Base-by-base conservation (phyloP, 2,888 invertebrate genomes). In the Listrodromus nycthemerus region DNA sequence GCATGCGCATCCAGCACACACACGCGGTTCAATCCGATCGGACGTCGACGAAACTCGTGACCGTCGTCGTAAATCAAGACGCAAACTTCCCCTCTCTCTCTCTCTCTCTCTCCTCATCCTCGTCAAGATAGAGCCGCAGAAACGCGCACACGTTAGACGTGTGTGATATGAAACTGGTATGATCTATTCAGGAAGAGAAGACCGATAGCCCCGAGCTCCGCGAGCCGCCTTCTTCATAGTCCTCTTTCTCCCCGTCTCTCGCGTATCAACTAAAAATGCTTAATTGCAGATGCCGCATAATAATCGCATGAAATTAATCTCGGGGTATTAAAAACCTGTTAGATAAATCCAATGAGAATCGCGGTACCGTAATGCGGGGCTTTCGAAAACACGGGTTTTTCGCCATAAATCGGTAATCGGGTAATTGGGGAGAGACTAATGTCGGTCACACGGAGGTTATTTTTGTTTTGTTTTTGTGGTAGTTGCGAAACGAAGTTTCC, bases 31-130 rank as follows among this genome's bases (percentile, higher is more conserved):
- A 84, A 84, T 84, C 81, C 77, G 80, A 80, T 80, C 84, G 65
- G 81, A 78, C 84, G 84, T 84, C 80, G 80, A 63, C 81, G 84
- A 84, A 84, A 80, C 84, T 77, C 84, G 77, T 58, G 84, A 78
- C 69, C 78, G 84, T 84, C 84, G 80, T 84, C 80, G 80, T 84
- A 84, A 84, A 84, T 84, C 84, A 84, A 81, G 80, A 77, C 67
- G 69, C 70, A 70, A 84, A 78, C 73, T 76, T 83, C 76, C 30
- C 52, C 74, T 41, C 48, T n/a, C n/a, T n/a, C n/a, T n/a, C 73
- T 76, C 80, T 71, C 30, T 45, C 74, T 41, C 48, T 63, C 73
- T 27, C 69, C 24, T 37, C 83, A 30, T 52, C 70, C 33, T 41
- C 33, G 33, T 48, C 63, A 16, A 50, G 24, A 55, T 30, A 52